Evolutionary conservation across 1,140 invertebrate species (phyloP), one percentile per base, ranked within the genome.

Genomic region (Hetaerina americana): DNA sequence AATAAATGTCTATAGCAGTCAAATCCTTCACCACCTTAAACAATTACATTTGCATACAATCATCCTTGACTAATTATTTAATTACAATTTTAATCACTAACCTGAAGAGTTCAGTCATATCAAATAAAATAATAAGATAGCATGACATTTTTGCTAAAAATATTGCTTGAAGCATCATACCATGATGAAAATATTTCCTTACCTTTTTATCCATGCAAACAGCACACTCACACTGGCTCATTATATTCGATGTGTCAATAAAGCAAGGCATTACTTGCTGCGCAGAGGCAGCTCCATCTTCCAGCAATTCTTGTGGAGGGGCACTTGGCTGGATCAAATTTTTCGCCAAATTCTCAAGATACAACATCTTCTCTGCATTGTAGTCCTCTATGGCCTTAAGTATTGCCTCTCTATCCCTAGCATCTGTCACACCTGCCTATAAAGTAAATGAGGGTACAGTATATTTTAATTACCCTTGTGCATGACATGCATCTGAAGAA

Each of bases 151-250:
- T n/a, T n/a, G n/a, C n/a, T 22, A 57, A 57, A 12, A 12, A 12
- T 22, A 57, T 12, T 24, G 31, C 72, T 26, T 74, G n/a, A 27
- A 31, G 8, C 6, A 40, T 26, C 29, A 26, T 15, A 29, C 3
- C 15, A 70, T 12, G 26, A 70, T 40, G 8, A 27, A 28, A 1
- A 68, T 67, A 28, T 27, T 72, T 76, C 81, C 84, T 84, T 80
- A 89, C 89, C 77, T 84, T 81, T 75, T 80, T 78, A 81, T 93
- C 91, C 85, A 95, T 85, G 78, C 92, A 95, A 74, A 95, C 84
- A 68, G 92, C 88, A 84, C 92, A 95, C 81, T 93, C 91, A 3
- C 40, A 57, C 15, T 57, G 87, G 77, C 72, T 74, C 72, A 71
- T 69, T 0, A 49, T 49, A 70, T 67, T 78, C 74, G 75, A 26